Evolutionary conservation across 1,140 invertebrate genomes (phyloP).

Genomic region (Phthorimaea operculella): DNA sequence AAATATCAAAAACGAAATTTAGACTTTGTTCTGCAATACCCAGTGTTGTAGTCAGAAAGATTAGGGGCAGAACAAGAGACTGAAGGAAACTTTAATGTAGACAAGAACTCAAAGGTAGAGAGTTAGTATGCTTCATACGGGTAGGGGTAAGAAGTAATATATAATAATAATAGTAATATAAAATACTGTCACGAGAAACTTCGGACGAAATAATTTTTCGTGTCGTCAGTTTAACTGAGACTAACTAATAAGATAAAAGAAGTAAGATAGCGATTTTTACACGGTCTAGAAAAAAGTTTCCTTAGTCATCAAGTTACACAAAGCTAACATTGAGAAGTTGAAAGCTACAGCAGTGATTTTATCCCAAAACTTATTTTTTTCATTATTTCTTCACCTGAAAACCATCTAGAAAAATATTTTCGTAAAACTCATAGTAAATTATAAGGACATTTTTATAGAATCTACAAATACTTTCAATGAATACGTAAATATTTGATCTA

Average conservation of each 20-base stretch:
- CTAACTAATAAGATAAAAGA: no score
- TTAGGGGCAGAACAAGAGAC: constrained; percentile 46
- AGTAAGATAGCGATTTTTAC: no score
- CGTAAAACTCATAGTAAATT: background rate
- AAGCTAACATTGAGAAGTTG: constrained; percentile 51
- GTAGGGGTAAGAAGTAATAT: background rate
- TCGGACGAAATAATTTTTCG: no score
- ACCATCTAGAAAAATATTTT: constrained; percentile 11
- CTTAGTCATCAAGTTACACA: constrained; percentile 38
- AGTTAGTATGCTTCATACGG: background rate
- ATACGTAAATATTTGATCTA: constrained; percentile 17
- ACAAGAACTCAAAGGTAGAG: background rate
- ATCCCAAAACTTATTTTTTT: constrained; percentile 25
- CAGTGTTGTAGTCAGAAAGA: constrained; percentile 28
- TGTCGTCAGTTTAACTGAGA: no score
- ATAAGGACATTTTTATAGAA: background rate
- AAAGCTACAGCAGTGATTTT: constrained; percentile 52
- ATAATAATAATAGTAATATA: background rate
- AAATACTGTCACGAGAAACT: no score
- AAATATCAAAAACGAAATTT: constrained; percentile 69
- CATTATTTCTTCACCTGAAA: constrained; percentile 54
- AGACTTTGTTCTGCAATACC: constrained; percentile 62
- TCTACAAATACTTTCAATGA: constrained; percentile 8
- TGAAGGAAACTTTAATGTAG: constrained; percentile 42
- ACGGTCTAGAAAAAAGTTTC: constrained; percentile 33